Evolutionary conservation across 2,113 vertebrate species (phyloP).

Genomic region (Ctenomys sociabilis): DNA sequence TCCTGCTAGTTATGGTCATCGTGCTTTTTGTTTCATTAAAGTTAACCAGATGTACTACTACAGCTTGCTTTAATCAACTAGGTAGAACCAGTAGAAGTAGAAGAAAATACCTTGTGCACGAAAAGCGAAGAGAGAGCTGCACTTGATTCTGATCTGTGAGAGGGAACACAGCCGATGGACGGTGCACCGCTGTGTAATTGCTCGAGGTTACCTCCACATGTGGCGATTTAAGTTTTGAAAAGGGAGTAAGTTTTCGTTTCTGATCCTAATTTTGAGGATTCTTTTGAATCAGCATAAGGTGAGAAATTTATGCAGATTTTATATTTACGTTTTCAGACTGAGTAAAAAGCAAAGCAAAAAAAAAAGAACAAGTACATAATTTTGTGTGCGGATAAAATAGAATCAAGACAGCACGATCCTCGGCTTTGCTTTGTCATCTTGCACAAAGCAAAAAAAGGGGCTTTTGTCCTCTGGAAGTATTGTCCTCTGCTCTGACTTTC

Average conservation of each 20-base stretch:
- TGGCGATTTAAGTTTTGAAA: not conserved
- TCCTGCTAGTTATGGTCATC: not conserved
- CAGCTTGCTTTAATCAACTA: conserved; percentile 20
- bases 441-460: conserved; percentile 42
- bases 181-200: not conserved
- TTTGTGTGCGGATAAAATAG: not conserved
- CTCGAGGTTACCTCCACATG: not conserved
- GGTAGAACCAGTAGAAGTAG: not conserved
- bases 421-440: not conserved
- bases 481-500: conserved; percentile 51
- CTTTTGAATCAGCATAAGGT: not conserved
- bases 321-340: not conserved
- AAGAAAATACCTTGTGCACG: not conserved
- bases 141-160: not conserved
- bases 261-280: conserved; percentile 31
- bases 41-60: not conserved
- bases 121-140: not conserved
- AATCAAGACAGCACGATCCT: not conserved
- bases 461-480: conserved; percentile 51
- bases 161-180: not conserved
- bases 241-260: not conserved
- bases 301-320: not conserved
- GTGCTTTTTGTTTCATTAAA: conserved; percentile 46
- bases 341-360: not conserved
- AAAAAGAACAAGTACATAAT: not conserved